Percentiles rank a stretch among this genome's conserved stretches.
Conservation (phyloP, 1,140 invertebrate genomes). For the Bradynema listronoti region DNA sequence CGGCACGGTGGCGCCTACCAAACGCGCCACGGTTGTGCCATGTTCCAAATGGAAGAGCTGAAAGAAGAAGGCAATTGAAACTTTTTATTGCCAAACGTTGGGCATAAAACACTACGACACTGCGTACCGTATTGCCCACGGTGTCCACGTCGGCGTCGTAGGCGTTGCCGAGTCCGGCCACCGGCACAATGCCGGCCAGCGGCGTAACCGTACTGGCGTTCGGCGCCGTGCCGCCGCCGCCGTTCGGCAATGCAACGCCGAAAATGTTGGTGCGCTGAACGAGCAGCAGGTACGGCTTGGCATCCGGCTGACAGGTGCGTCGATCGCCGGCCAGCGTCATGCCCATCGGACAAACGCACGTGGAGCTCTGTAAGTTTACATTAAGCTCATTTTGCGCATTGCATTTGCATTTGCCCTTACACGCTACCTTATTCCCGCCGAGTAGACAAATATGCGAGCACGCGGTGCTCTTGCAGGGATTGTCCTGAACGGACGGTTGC, state of each 20-base stretch:
- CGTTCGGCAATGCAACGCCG: conserved; percentile 49
- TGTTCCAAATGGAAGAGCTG: conserved; percentile 53
- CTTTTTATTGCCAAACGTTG: too few relatives aligned
- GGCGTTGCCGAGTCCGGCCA: conserved; percentile 82
- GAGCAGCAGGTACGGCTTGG: conserved; percentile 74
- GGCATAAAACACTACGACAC: too few relatives aligned
- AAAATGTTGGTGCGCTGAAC: conserved; percentile 69
- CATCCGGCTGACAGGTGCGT: conserved; percentile 57
- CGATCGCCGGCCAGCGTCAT: conserved; percentile 65
- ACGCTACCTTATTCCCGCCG: conserved; percentile 33
- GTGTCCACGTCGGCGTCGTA: conserved; percentile 84
- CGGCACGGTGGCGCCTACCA: conserved; percentile 67
- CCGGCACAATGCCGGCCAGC: conserved; percentile 63
- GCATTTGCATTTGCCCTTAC: too few relatives aligned
- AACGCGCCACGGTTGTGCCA: conserved; percentile 37
- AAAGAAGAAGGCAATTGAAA: conserved; percentile 13
- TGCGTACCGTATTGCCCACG: conserved; percentile 71
- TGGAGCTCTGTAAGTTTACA: conserved; percentile 60
- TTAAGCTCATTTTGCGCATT: background rate
- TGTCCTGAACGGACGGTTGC: conserved; percentile 69
- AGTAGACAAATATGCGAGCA: conserved; percentile 88
- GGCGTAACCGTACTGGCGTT: conserved; percentile 4
- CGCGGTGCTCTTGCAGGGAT: conserved; percentile 72
- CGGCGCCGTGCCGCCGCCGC: conserved; percentile 32
- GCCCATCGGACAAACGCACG: conserved; percentile 84